Conservation (phyloP, 1,140 invertebrate species). For the Yoshiicerus persimilis region DNA sequence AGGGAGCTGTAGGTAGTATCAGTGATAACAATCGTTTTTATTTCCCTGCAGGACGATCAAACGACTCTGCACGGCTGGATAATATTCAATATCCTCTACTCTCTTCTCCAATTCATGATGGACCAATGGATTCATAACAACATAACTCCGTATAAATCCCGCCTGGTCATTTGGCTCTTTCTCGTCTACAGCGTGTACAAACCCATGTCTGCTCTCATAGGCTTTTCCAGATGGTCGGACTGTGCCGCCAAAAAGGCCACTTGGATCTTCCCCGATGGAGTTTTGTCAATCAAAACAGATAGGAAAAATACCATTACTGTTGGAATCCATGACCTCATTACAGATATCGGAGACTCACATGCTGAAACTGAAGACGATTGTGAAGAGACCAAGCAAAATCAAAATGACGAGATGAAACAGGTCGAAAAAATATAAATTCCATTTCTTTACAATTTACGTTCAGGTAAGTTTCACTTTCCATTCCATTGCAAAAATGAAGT, state of each 20-base stretch:
- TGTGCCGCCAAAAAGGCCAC: not conserved
- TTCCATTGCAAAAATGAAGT: too few species aligned
- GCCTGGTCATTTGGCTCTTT: conserved; percentile 20
- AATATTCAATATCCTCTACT: conserved; percentile 36
- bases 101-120: conserved; percentile 31
- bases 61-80: conserved; percentile 30
- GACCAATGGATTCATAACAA: conserved; percentile 35
- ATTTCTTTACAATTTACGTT: not conserved
- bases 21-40: not conserved
- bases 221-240: not conserved
- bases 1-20: too few species aligned
- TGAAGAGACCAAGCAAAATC: not conserved
- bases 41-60: conserved; percentile 33
- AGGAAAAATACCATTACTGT: not conserved
- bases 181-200: conserved; percentile 32
- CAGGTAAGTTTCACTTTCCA: not conserved
- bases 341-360: not conserved
- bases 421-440: not conserved
- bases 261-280: not conserved
- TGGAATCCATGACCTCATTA: not conserved
- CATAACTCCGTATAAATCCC: conserved; percentile 2
- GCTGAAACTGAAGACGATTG: not conserved
- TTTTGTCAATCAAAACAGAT: not conserved
- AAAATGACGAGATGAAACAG: not conserved
- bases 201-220: not conserved